Evolutionary conservation across 2,888 invertebrate species (phyloP).

Genomic region (Cataglyphis altisquamis): DNA sequence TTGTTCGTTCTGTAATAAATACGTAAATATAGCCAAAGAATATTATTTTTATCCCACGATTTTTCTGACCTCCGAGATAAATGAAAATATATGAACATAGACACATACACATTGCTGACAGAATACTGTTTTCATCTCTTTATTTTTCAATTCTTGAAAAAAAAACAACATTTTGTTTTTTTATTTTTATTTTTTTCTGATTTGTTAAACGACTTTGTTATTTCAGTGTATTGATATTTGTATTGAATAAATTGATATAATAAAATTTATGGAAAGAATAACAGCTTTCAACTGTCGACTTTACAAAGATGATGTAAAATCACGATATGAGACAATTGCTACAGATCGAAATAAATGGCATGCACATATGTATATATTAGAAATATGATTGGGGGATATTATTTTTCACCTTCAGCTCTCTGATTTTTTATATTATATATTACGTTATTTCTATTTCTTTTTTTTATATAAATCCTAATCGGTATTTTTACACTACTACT

Average conservation of each 20-base stretch:
- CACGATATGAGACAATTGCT: background rate
- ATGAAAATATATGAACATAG: background rate
- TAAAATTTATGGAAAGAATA: background rate
- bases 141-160: background rate
- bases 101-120: background rate
- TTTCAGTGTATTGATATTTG: background rate
- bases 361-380: no score
- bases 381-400: conserved; percentile 10
- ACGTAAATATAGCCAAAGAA: background rate
- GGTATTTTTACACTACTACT: background rate
- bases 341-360: background rate
- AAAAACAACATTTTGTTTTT: background rate
- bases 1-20: background rate
- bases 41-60: background rate
- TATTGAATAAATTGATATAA: background rate
- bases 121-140: background rate
- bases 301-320: conserved; percentile 10
- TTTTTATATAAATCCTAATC: background rate
- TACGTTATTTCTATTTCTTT: background rate
- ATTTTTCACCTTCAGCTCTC: background rate
- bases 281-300: background rate
- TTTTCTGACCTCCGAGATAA: background rate
- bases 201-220: background rate
- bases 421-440: background rate
- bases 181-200: background rate